A percentile compares a stretch with the other conserved stretches of the same genome.
These are phyloP conservation scores for Nephrotoma appendiculata DNA, from an alignment of 2,888 invertebrate species.

Conservation along the genomic window DNA sequence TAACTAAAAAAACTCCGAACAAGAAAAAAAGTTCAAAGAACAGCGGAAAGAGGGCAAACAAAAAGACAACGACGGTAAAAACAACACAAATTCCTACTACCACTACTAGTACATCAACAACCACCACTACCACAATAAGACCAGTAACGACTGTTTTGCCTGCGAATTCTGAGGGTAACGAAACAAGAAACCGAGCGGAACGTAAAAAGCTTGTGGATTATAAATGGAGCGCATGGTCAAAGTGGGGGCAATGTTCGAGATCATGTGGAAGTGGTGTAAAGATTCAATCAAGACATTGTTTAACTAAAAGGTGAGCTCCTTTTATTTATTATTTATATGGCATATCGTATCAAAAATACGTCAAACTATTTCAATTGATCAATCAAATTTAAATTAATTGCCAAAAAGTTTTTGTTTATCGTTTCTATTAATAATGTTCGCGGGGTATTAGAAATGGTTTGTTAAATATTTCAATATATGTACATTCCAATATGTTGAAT, in stretches of 20 bases:
- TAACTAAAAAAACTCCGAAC: neutral
- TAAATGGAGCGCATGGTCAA: constrained; percentile 54
- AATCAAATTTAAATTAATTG: neutral
- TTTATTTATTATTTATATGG: neutral
- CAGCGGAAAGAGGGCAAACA: neutral
- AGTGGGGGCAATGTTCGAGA: constrained; percentile 61
- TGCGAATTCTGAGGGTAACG: neutral
- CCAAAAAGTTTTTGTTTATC: neutral
- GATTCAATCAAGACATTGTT: constrained; percentile 54
- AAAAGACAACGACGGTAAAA: neutral
- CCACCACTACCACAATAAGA: neutral
- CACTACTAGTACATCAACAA: neutral
- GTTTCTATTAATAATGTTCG: neutral
- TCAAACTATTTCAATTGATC: neutral
- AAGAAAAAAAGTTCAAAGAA: neutral
- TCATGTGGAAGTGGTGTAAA: constrained; percentile 63
- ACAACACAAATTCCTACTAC: neutral
- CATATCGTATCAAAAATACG: neutral
- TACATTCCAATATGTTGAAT: neutral
- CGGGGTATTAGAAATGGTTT: neutral
- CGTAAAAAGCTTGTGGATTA: neutral
- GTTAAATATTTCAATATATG: too few relatives aligned
- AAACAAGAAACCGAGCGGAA: neutral
- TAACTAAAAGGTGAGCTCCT: constrained; percentile 23
- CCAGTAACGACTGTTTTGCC: neutral